Base-by-base conservation (phyloP, 92 coral and sea anemone genomes). In the Epizoanthus illoricatus region DNA sequence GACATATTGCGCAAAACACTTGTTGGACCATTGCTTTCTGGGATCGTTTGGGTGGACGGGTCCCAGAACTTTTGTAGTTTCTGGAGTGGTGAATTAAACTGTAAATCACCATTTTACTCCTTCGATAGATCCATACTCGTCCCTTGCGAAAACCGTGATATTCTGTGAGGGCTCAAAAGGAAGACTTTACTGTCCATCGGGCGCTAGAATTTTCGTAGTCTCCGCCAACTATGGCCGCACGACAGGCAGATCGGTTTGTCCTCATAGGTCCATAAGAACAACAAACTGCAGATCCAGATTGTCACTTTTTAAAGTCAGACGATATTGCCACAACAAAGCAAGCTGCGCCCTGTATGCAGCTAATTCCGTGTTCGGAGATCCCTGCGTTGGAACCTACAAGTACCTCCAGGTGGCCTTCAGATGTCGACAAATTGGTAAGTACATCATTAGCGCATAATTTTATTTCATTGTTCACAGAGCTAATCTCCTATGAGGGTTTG, bases 151-250 rank as follows among this genome's bases (percentile, higher is more conserved):
- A 68, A 68, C 73, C n/a, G 73, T 68, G 21, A 40, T 65, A 8
- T 74, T 86, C 62, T 86, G 89, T 49, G 85, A 86, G 59, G 61
- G 69, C 65, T n/a, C 81, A 1, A 80, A 63, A 6, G 89, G 85
- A 28, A 20, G 63, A n/a, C 81, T 86, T 7, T 66, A 65, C 36
- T 86, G 89, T 86, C 85, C 81, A 7, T 11, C 39, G 2, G 75
- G 85, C 2, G 49, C 73, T 24, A 74, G 70, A 28, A 43, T 86
- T n/a, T 54, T 60, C 16, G 54, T 86, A 52, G 65, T 65, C 7
- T 80, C 74, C 23, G 86, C 85, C 59, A 86, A 86, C 89, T 86
- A 86, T 56, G 89, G 89, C 15, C 89, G 89, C 20, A 86, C 89
- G 0, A 39, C 41, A 15, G 85, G 81, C 12, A 80, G 76, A 15